These are phyloP conservation scores for Emydura subglobosa DNA, from an alignment of 2,113 vertebrate species.

Conservation along the genomic window DNA sequence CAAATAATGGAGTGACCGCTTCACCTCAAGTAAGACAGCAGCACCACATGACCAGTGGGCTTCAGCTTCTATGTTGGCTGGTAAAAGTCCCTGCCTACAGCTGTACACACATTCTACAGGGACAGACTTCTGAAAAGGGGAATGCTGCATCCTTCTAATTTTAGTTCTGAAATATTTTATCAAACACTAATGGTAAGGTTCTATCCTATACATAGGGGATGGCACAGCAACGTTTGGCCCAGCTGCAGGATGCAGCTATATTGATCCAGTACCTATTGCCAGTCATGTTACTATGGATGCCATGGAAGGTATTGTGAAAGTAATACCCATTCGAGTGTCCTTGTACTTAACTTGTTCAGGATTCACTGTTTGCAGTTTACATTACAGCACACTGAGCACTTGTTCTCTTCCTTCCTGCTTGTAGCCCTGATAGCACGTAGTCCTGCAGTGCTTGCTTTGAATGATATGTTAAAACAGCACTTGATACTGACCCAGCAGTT, in stretches of 20 bases:
- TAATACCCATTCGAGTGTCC: rapidly evolving
- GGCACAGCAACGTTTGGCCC: constrained; percentile 36
- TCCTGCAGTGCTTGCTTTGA: constrained; percentile 78
- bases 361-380: rapidly evolving
- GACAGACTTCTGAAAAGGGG: neutral
- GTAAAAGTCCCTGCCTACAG: neutral
- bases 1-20: neutral
- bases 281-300: constrained; percentile 81
- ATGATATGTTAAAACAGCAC: constrained; percentile 88
- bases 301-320: constrained; percentile 83
- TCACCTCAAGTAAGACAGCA: neutral
- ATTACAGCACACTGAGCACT: rapidly evolving
- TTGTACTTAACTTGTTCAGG: rapidly evolving
- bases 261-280: constrained; percentile 77
- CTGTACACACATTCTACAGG: neutral
- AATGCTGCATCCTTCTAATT: rapidly evolving
- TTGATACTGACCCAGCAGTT: constrained; percentile 83
- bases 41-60: no score
- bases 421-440: constrained; percentile 82
- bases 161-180: rapidly evolving
- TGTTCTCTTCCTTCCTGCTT: rapidly evolving
- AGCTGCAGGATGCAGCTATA: constrained; percentile 46
- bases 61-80: neutral
- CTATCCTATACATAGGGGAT: constrained; percentile 32
- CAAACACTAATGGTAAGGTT: rapidly evolving